A percentile compares a stretch with the other conserved stretches of the same genome.
Conservation (phyloP, 2,888 invertebrate species). For the Acrocyrtus sp. region DNA sequence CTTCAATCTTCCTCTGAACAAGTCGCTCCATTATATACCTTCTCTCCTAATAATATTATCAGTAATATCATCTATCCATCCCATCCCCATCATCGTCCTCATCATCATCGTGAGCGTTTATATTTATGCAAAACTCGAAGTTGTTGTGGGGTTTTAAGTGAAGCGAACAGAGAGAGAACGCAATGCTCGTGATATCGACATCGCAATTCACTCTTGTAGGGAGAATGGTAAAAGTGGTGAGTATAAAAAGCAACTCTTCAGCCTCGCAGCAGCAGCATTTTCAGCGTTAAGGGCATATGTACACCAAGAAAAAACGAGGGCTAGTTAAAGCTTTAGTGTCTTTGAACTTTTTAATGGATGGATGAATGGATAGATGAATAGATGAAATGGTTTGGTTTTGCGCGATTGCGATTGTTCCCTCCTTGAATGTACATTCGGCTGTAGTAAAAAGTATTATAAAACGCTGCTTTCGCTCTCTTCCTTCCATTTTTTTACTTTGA, state of each 20-base stretch:
- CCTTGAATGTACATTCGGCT: background rate
- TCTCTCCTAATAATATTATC: slow-evolving; percentile 10
- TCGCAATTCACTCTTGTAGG: too few relatives aligned
- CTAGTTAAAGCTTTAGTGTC: too few relatives aligned
- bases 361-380: too few relatives aligned
- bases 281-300: too few relatives aligned
- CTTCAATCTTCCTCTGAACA: slow-evolving; percentile 7
- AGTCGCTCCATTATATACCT: background rate
- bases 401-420: background rate
- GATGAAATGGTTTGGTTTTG: slow-evolving; percentile 11
- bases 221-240: too few relatives aligned
- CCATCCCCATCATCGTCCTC: slow-evolving; percentile 6
- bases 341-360: slow-evolving; percentile 38
- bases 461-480: background rate
- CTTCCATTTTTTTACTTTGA: background rate
- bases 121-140: too few relatives aligned
- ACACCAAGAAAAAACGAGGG: slow-evolving; percentile 30
- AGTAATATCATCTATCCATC: background rate
- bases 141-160: too few relatives aligned
- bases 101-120: background rate
- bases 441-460: background rate
- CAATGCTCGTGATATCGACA: too few relatives aligned
- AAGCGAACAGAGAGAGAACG: too few relatives aligned
- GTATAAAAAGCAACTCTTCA: too few relatives aligned
- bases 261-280: too few relatives aligned